Evolutionary conservation across 2,113 vertebrate species (phyloP), one percentile per base, ranked within the genome.

Genomic region (Microcebus jonahi): DNA sequence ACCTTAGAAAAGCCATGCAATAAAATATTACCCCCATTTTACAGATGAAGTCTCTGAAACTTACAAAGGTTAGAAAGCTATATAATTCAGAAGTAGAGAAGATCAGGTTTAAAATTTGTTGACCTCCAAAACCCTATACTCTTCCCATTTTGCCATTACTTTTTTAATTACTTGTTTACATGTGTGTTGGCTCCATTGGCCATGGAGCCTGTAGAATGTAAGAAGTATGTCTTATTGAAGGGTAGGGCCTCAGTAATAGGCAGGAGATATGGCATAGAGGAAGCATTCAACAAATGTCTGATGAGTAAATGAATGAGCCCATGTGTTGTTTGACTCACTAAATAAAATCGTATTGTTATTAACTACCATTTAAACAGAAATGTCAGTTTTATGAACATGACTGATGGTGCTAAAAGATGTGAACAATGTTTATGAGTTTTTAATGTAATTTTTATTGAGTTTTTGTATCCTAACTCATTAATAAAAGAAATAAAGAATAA

Each of bases 391-490:
- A 87, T 96, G 82, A 96, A 79, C 4, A 84, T 48, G 88, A 96
- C 81, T 96, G 42, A 97, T 84, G 57, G 31, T 45, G 17, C 91
- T 93, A 96, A 73, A 92, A 95, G 57, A 93, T 90, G 48, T 96
- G 70, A 97, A 81, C 91, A 94, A 96, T 95, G 91, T 87, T 97
- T 97, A 97, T 92, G 91, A 97, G 93, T 67, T 97, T 97, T 90
- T 97, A 96, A 98, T 97, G 83, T 87, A 95, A 96, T 96, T 83
- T 93, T 96, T 96, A 97, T 96, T 97, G 85, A 93, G 39, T 71
- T 93, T 96, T 92, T n/a, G 75, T 67, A 87, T 57, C 48, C 23
- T 55, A 89, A 91, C 50, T 96, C 88, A 97, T 97, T 97, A 97
- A 97, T 96, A 94, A 91, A 86, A 96, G 71, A 96, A 93, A 94